Evolutionary conservation across 2,797 vertebrate species (phyloP).

Genomic region (Acanthiza pusilla): DNA sequence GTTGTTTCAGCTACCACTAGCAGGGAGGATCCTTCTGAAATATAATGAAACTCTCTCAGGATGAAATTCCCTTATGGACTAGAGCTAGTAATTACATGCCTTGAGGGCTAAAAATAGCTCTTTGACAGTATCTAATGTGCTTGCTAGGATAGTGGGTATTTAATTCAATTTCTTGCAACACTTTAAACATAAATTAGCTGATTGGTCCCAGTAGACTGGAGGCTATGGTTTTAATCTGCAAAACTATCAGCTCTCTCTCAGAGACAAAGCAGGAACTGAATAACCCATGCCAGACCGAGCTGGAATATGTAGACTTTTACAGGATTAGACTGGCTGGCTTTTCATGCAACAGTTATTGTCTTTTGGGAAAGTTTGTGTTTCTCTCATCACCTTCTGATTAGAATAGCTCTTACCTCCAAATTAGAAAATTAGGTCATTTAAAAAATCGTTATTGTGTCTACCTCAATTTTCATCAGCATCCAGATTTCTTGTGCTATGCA

Average conservation of each 20-base stretch:
- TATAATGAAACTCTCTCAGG: neutral
- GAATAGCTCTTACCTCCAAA: neutral
- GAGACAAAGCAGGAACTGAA: neutral
- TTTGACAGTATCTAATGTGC: neutral
- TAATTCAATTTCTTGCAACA: slow-evolving; percentile 3
- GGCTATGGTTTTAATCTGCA: neutral
- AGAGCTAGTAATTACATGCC: neutral
- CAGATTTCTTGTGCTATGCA: neutral
- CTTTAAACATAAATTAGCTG: neutral
- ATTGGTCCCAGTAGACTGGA: neutral
- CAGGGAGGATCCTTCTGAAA: neutral
- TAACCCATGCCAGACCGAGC: neutral
- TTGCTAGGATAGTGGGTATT: neutral
- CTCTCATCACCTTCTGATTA: neutral
- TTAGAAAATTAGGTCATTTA: neutral
- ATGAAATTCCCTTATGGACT: neutral
- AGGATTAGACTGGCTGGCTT: neutral
- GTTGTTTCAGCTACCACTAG: neutral
- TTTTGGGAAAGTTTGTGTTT: neutral
- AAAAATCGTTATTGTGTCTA: neutral
- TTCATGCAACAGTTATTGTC: neutral
- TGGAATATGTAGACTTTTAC: neutral
- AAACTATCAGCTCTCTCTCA: neutral
- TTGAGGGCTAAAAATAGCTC: neutral
- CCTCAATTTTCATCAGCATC: neutral